These are phyloP conservation scores for Butastur rufipennis DNA, from an alignment of 2,113 vertebrate genomes.

Conservation along the genomic window DNA sequence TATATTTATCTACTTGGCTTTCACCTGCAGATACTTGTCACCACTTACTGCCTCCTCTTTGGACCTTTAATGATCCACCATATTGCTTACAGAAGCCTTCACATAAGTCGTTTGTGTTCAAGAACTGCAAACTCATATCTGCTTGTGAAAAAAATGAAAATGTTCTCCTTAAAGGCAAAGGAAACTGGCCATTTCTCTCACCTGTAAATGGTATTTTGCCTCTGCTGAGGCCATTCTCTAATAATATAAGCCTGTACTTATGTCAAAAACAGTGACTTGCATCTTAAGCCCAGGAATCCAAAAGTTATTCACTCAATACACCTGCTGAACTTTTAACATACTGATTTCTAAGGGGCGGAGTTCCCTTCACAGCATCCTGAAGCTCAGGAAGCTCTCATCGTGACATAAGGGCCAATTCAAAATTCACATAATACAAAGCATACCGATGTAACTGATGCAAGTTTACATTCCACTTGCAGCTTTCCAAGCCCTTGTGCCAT, in stretches of 20 bases:
- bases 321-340: background rate
- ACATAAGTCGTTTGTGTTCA: background rate
- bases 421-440: background rate
- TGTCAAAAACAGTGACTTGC: background rate
- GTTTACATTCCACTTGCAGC: background rate
- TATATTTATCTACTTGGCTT: constrained; percentile 51
- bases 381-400: background rate
- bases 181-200: background rate
- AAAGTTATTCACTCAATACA: background rate
- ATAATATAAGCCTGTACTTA: background rate
- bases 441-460: background rate
- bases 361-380: background rate
- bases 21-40: constrained; percentile 30
- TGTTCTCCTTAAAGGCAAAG: background rate
- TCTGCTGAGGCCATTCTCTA: background rate
- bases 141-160: background rate
- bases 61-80: background rate
- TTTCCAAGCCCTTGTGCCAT: background rate
- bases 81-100: background rate
- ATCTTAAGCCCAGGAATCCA: background rate
- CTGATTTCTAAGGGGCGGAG: background rate
- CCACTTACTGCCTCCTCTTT: background rate
- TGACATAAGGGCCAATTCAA: background rate
- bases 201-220: background rate
- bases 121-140: background rate